Evolutionary conservation across 2,113 vertebrate species (phyloP).

Genomic region (Coregonus clupeaformis): DNA sequence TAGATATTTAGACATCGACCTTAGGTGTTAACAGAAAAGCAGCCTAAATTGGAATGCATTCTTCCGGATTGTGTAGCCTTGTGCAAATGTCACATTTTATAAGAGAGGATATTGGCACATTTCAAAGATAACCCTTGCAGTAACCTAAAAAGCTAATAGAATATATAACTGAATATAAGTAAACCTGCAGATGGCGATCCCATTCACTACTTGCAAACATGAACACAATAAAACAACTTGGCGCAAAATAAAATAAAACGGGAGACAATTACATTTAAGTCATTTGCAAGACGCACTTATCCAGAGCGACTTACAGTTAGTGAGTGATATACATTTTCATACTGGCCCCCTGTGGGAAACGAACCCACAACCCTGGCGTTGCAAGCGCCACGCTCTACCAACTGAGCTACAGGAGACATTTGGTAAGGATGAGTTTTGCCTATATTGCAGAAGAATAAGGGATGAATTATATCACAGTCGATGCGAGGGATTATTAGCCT

Average conservation of each 20-base stretch:
- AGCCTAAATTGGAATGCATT: background rate
- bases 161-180: background rate
- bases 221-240: background rate
- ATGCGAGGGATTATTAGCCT: background rate
- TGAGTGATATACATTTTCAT: too few relatives aligned
- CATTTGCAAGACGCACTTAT: too few relatives aligned
- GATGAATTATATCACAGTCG: background rate
- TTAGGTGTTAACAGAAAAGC: background rate
- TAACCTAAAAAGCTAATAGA: background rate
- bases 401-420: too few relatives aligned
- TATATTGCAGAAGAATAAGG: background rate
- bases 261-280: too few relatives aligned
- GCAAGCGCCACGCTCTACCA: too few relatives aligned
- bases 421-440: background rate
- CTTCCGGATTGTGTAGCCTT: background rate
- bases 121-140: too few relatives aligned
- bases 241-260: background rate
- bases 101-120: too few relatives aligned
- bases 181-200: slow-evolving; percentile 43
- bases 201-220: slow-evolving; percentile 9
- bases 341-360: too few relatives aligned
- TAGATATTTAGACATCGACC: too few relatives aligned
- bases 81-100: background rate
- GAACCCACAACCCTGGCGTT: too few relatives aligned
- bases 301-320: too few relatives aligned